Percentiles rank a stretch among this genome's conserved stretches.
These are phyloP conservation scores for Teleogryllus oceanicus DNA, from an alignment of 2,888 invertebrate species.

Conservation along the genomic window DNA sequence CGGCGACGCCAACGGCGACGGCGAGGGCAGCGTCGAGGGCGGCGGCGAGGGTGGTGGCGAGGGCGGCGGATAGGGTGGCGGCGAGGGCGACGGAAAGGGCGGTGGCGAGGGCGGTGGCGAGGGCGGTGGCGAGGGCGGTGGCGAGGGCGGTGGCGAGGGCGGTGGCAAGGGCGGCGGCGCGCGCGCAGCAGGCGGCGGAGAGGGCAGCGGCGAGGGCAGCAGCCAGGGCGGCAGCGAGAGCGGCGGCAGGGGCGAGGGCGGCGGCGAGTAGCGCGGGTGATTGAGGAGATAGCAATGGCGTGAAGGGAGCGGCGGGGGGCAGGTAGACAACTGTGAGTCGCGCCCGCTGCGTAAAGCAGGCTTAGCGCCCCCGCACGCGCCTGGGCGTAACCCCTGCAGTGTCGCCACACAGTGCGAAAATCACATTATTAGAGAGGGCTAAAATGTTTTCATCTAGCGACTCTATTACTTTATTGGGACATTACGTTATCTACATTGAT, in stretches of 20 bases:
- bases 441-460: too few species aligned
- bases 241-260: background rate
- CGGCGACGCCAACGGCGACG: background rate
- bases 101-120: background rate
- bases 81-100: background rate
- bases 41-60: background rate
- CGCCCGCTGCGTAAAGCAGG: background rate
- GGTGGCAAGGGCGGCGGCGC: background rate
- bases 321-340: too few species aligned
- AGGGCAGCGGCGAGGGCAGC: background rate
- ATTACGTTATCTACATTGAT: too few species aligned
- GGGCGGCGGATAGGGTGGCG: background rate
- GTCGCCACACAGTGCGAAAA: too few species aligned
- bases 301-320: too few species aligned
- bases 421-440: too few species aligned
- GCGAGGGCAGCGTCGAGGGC: background rate
- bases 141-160: too few species aligned
- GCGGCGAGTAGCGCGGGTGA: background rate
- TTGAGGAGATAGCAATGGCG: too few species aligned
- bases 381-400: too few species aligned
- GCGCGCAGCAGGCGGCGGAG: too few species aligned
- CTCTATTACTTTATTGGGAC: too few species aligned
- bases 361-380: background rate
- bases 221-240: background rate
- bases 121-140: background rate